These are phyloP conservation scores for Philopedon plagiatum DNA, from an alignment of 2,888 invertebrate genomes.

Conservation along the genomic window DNA sequence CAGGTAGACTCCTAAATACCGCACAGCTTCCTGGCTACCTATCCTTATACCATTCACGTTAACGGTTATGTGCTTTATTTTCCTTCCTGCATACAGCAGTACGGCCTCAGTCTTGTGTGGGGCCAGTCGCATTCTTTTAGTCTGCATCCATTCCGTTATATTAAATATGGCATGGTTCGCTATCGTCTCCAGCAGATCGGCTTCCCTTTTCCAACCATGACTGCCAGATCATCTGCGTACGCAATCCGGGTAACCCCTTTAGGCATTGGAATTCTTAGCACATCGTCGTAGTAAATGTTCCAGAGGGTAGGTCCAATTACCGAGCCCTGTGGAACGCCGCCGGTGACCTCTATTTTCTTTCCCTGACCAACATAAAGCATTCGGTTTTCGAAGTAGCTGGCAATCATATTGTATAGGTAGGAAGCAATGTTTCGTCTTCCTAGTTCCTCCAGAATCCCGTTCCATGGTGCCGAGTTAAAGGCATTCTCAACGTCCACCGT, in stretches of 20 bases:
- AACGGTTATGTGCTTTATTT: not conserved
- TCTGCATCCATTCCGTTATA: not conserved
- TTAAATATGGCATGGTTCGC: not conserved
- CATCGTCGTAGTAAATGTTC: constrained; percentile 3
- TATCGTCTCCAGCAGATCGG: not conserved
- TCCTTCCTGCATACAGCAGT: not conserved
- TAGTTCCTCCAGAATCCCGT: not conserved
- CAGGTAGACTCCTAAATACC: too few relatives aligned
- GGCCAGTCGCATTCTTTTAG: not conserved
- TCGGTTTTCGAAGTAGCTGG: constrained; percentile 11
- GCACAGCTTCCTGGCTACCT: not conserved
- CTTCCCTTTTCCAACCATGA: not conserved
- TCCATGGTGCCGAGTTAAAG: not conserved
- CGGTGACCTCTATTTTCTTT: not conserved
- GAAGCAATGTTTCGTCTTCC: not conserved
- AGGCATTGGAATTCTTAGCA: not conserved
- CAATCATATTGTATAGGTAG: constrained; percentile 7
- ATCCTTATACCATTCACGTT: not conserved
- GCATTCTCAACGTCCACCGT: constrained; percentile 24
- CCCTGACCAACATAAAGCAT: not conserved
- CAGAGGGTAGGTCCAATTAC: not conserved
- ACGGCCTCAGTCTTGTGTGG: not conserved
- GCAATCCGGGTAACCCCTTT: not conserved
- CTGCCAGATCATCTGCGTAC: not conserved
- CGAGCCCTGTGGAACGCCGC: too few relatives aligned